These are phyloP conservation scores for Stichodactyla mertensii DNA, from an alignment of 64 coral and sea anemone genomes.

Conservation along the genomic window DNA sequence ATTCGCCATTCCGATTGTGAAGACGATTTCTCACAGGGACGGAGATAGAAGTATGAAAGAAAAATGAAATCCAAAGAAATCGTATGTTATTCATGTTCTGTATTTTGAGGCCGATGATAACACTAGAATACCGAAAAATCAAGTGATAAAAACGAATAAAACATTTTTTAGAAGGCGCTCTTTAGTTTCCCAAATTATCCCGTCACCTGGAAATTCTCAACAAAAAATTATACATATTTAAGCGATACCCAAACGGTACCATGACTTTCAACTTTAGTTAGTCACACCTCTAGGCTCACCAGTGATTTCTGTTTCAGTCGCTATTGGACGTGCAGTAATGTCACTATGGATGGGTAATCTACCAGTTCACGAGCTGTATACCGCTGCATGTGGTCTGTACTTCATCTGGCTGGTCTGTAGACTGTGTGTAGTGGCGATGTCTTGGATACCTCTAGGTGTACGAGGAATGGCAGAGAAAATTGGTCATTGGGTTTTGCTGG, in stretches of 20 bases:
- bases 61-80: too few species aligned
- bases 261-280: not conserved
- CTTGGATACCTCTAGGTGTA: constrained; percentile 86
- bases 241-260: not conserved
- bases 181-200: too few species aligned
- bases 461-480: constrained; percentile 67
- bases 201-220: too few species aligned
- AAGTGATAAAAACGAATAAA: too few species aligned
- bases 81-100: too few species aligned
- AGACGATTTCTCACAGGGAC: too few species aligned
- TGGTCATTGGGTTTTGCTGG: constrained; percentile 68
- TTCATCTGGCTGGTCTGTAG: constrained; percentile 92
- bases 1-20: too few species aligned
- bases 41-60: too few species aligned
- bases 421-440: constrained; percentile 49
- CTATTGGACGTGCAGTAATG: constrained; percentile 86
- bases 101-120: too few species aligned
- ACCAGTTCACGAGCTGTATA: constrained; percentile 92
- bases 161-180: too few species aligned
- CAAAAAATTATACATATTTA: too few species aligned
- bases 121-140: too few species aligned
- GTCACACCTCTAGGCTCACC: not conserved
- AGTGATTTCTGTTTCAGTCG: constrained; percentile 34
- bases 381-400: constrained; percentile 93
- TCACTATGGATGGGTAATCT: constrained; percentile 71